A percentile compares a stretch with the other conserved stretches of the same genome.
Conservation (phyloP, 2,888 invertebrate species). For the Drosophila vallismaia region DNA sequence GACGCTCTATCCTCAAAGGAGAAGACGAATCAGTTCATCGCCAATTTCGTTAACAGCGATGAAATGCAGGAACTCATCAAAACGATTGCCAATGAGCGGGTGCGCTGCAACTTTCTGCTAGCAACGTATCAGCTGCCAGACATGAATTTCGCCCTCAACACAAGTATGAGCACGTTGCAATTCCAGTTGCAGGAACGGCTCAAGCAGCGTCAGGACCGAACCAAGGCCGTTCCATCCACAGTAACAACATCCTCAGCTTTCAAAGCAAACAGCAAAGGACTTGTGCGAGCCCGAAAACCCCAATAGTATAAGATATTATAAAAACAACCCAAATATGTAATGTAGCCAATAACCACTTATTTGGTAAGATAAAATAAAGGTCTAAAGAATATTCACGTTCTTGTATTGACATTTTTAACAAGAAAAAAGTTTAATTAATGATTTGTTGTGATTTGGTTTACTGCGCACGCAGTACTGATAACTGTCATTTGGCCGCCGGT, state of each 20-base stretch:
- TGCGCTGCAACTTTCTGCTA: slow-evolving; percentile 64
- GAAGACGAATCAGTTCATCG: slow-evolving; percentile 8
- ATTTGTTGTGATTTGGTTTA: slow-evolving; percentile 36
- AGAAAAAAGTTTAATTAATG: background rate
- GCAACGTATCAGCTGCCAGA: slow-evolving; percentile 58
- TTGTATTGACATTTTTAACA: background rate
- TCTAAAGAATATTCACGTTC: background rate
- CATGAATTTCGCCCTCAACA: slow-evolving; percentile 55
- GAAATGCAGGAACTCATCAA: slow-evolving; percentile 48
- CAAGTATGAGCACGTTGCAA: slow-evolving; percentile 26
- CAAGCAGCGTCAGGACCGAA: slow-evolving; percentile 20
- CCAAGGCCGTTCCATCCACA: background rate
- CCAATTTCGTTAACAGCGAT: slow-evolving; percentile 27
- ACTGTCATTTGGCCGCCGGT: slow-evolving; percentile 13
- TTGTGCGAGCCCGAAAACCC: slow-evolving; percentile 4
- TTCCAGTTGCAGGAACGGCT: slow-evolving; percentile 55
- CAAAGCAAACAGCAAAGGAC: slow-evolving; percentile 14
- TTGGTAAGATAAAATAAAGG: background rate
- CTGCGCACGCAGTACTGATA: slow-evolving; percentile 35
- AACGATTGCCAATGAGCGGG: slow-evolving; percentile 60
- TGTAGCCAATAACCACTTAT: background rate
- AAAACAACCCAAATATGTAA: background rate
- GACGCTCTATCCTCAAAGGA: background rate
- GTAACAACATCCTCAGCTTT: background rate
- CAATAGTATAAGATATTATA: background rate